Evolutionary conservation across 1,140 invertebrate species (phyloP), one percentile per base, ranked within the genome.

Genomic region (Drosophila auraria): DNA sequence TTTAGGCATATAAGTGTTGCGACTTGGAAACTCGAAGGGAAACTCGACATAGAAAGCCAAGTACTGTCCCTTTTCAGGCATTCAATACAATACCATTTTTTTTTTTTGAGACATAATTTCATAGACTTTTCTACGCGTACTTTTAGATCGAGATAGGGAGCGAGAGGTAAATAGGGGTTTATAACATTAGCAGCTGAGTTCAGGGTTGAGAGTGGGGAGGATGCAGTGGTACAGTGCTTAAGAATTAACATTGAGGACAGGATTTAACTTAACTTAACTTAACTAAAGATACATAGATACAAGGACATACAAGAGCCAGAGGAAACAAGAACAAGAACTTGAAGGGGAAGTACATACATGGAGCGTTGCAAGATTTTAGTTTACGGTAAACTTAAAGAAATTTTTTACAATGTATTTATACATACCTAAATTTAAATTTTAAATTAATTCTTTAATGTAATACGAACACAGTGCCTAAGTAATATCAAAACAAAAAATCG

Each of bases 401-500:
- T 90, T 90, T 90, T 90, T 90, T 90, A 91, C 80, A 91, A 91
- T 80, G 87, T 91, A 91, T 91, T 90, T 90, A 91, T 91, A 91
- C 86, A 90, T 90, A 90, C 86, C 86, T 90, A 90, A 90, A 90
- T 90, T 90, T 86, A 90, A 86, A 90, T 90, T 90, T 90, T 90
- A 80, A 90, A 90, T 90, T 91, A 91, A 91, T 87, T 91, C 83
- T 91, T 92, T 92, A 92, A 91, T 92, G 83, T 92, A 92, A 92
- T 92, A 92, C 90, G 91, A 92, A 92, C 91, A 92, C 91, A 92
- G 91, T 92, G 91, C 91, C 91, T 92, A 92, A 92, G 91, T 92
- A 92, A 92, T 90, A 90, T 92, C 91, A 92, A 92, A 87, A 86
- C 73, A 78, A 79, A 82, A 82, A 82, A 65, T 61, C 68, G 50